Evolutionary conservation across 2,888 invertebrate genomes (phyloP).

Genomic region (Ypsolopha sequella): DNA sequence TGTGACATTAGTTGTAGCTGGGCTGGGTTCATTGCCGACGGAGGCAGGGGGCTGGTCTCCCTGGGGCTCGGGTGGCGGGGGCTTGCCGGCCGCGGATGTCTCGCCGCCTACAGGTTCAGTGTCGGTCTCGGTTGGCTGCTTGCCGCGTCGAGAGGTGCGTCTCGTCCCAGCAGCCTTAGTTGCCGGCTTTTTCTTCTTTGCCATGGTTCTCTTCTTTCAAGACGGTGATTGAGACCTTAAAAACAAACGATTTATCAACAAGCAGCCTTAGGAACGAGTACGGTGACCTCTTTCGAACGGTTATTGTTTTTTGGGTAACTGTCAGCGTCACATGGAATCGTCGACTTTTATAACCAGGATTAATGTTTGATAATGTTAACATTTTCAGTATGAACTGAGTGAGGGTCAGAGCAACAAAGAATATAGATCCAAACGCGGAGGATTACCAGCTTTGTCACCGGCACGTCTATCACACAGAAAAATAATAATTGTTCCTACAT

Average conservation of each 20-base stretch:
- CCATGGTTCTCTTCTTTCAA: slow-evolving; percentile 34
- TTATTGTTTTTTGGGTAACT: slow-evolving; percentile 27
- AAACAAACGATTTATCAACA: slow-evolving; percentile 11
- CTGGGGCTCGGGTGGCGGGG: slow-evolving; percentile 15
- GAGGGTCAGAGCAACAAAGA: background rate
- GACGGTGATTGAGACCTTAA: slow-evolving; percentile 38
- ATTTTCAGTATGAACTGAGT: too few relatives aligned
- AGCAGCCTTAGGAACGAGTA: slow-evolving; percentile 9
- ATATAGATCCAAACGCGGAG: background rate
- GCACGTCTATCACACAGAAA: background rate
- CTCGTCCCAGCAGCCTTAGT: slow-evolving; percentile 32
- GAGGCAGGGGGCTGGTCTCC: slow-evolving; percentile 15
- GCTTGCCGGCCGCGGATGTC: slow-evolving; percentile 20
- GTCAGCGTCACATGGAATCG: slow-evolving; percentile 45
- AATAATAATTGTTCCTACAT: slow-evolving; percentile 21
- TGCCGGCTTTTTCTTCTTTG: slow-evolving; percentile 55
- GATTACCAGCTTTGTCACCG: background rate
- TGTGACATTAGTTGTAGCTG: background rate
- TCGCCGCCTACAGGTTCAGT: slow-evolving; percentile 22
- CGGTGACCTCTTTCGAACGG: slow-evolving; percentile 49
- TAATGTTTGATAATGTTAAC: background rate
- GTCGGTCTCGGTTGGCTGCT: slow-evolving; percentile 26
- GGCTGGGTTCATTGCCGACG: background rate
- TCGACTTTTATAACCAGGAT: background rate
- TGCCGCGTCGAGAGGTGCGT: slow-evolving; percentile 48